phyloP scores from a whole-genome alignment of 2,113 vertebrate species.

The Bos javanicus region DNA sequence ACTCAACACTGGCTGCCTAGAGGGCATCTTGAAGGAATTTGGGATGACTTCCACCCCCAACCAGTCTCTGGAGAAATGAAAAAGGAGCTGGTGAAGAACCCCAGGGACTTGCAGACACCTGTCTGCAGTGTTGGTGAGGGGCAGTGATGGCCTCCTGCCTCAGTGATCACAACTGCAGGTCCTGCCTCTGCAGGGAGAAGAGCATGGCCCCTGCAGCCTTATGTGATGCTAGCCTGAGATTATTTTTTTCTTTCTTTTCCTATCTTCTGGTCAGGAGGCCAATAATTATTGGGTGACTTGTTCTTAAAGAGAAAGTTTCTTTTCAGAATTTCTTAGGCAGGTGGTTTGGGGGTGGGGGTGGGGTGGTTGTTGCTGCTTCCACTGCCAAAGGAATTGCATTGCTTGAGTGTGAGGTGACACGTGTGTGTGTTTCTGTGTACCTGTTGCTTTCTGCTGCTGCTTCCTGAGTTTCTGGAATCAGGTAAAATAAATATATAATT shows the following conservation, averaged over 20 bases:
- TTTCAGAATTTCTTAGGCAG: neutral
- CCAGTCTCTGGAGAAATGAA: no score
- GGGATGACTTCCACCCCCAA: fast-evolving
- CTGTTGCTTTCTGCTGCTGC: neutral
- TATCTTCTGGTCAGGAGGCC: neutral
- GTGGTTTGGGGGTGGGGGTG: fast-evolving
- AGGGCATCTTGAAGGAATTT: fast-evolving
- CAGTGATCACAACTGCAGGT: neutral
- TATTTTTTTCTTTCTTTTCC: neutral
- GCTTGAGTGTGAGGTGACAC: neutral
- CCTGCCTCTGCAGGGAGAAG: neutral
- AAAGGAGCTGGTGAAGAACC: neutral
- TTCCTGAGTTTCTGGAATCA: neutral
- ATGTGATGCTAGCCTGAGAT: no score
- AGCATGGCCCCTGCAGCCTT: neutral
- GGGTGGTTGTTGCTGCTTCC: neutral
- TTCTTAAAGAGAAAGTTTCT: neutral
- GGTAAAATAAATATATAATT: neutral
- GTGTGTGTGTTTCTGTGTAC: neutral
- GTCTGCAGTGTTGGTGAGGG: neutral
- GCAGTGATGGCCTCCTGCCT: fast-evolving
- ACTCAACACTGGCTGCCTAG: neutral
- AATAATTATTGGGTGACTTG: neutral
- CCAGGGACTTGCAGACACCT: neutral
- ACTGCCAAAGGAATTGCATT: neutral